Base-by-base conservation (phyloP, 1,140 invertebrate genomes). In the Streblospio benedicti region DNA sequence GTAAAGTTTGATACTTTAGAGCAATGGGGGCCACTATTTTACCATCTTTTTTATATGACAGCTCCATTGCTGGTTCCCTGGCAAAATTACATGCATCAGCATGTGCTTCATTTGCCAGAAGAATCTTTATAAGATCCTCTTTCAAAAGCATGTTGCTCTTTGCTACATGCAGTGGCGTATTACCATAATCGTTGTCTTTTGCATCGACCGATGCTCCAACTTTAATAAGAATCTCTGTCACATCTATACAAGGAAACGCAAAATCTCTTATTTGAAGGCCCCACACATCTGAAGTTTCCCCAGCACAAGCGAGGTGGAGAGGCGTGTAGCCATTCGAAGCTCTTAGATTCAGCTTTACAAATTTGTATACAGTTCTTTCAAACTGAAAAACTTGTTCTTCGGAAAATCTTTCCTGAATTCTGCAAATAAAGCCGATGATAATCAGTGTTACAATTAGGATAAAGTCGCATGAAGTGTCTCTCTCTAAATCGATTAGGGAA, bases 11-110 rank as follows among this genome's bases (percentile, higher is more conserved):
- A n/a, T 56, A 56, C 35, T 56, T 33, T 18, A 56, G 53, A 1
- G n/a, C n/a, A n/a, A n/a, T n/a, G n/a, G 53, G 53, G n/a, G n/a
- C n/a, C n/a, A n/a, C n/a, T n/a, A n/a, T n/a, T n/a, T n/a, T n/a
- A n/a, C n/a, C n/a, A n/a, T n/a, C n/a, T n/a, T n/a, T n/a, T n/a
- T n/a, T n/a, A n/a, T n/a, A n/a, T n/a, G 63, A 72, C 50, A 91
- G 72, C 59, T 83, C 81, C 53, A 85, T 82, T 63, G 90, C 89
- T 0, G 88, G 91, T 64, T 87, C 83, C 20, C 86, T 86, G 35
- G 85, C 80, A 62, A 83, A 81, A 75, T 96, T 94, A 43, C 87
- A 85, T n/a, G 84, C 81, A 78, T 95, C 92, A 52, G 93, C 80
- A 77, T 97, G 92, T 9, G 89, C 89, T 28, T 90, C 91, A 66